Evolutionary conservation across 2,113 vertebrate genomes (phyloP).

Genomic region (Theristicus caerulescens): DNA sequence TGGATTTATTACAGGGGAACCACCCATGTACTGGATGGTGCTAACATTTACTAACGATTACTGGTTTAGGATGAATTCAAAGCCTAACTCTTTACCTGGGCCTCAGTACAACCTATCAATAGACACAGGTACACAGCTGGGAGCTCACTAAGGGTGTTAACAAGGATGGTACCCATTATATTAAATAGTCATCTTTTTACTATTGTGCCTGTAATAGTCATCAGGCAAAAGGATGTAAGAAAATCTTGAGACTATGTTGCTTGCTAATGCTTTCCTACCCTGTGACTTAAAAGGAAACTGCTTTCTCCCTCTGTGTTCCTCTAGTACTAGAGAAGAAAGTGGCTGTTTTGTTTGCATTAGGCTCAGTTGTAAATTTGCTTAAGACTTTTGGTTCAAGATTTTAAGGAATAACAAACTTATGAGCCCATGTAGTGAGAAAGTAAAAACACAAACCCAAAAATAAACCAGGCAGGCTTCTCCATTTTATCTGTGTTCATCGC

Average conservation of each 20-base stretch:
- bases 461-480: not conserved
- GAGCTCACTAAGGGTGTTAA: not conserved
- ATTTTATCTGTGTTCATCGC: not conserved
- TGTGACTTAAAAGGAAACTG: not conserved
- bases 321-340: not conserved
- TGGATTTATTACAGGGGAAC: not conserved
- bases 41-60: not conserved
- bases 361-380: not conserved
- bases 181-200: not conserved
- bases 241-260: not conserved
- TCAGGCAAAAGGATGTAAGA: not conserved
- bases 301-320: not conserved
- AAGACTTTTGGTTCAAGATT: not conserved
- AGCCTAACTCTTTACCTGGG: not conserved
- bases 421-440: not conserved
- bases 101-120: not conserved
- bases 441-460: not conserved
- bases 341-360: not conserved
- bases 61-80: not conserved
- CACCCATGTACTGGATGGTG: not conserved
- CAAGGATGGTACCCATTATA: not conserved
- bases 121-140: not conserved
- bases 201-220: not conserved
- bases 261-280: not conserved
- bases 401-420: not conserved